Evolutionary conservation across 2,888 invertebrate species (phyloP), one percentile per base, ranked within the genome.

Genomic region (Apodemia mormo): DNA sequence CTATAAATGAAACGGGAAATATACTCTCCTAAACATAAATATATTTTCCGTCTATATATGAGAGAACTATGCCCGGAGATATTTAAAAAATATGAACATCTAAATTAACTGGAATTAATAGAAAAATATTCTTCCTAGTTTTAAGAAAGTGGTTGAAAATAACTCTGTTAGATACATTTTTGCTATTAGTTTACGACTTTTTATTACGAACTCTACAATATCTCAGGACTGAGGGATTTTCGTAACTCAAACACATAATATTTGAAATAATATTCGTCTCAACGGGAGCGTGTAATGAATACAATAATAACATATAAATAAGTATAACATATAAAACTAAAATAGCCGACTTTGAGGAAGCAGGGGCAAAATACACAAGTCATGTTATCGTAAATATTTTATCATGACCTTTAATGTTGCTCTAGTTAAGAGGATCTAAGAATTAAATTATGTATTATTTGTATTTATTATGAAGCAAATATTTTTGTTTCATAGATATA

Each of bases 271-370:
- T 54, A 54, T 54, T 22, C 22, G 54, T 54, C 8, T 54, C 33
- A 64, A 64, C 33, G 14, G 61, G 61, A 64, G 37, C 61, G 33
- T 64, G 37, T 37, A 64, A 64, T 33, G 33, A 8, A 64, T 64
- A 64, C 37, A 64, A 64, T 33, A 61, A 61, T n/a, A 64, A 40
- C 9, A 40, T 40, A 40, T 40, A 7, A 30, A 30, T 30, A 29
- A 58, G 30, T 30, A 58, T 12, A 29, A 30, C 29, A 29, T 29
- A 9, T 29, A 56, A 29, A 29, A 74, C 30, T 30, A 4, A 33
- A 33, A 37, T 64, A 64, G 61, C 61, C 30, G 10, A 30, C 12
- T 33, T 33, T 33, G 61, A 33, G 61, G 61, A 14, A 64, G 14
- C 14, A 33, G 33, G 61, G 61, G 61, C 6, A 61, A 61, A 61